Conservation (phyloP, 2,888 invertebrate species). For the Sarcophaga variegata region DNA sequence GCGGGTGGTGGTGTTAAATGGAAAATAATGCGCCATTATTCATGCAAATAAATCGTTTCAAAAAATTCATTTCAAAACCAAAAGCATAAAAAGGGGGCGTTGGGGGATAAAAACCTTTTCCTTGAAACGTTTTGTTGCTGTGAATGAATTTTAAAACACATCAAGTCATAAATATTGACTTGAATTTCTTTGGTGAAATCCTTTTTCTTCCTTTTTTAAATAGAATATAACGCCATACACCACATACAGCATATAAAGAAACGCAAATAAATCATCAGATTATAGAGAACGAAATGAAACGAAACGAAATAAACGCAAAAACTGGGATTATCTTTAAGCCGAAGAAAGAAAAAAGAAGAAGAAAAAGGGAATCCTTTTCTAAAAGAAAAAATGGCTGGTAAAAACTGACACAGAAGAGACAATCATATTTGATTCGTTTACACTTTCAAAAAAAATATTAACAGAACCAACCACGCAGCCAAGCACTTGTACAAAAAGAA, state of each 20-base stretch:
- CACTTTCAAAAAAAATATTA: slow-evolving; percentile 10
- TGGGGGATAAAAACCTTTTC: neutral
- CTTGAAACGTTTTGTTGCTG: neutral
- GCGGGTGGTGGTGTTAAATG: too few relatives aligned
- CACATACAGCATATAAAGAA: too few relatives aligned
- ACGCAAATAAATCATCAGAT: too few relatives aligned
- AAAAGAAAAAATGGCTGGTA: too few relatives aligned
- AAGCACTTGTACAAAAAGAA: neutral
- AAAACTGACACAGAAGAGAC: neutral
- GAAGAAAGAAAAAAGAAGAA: slow-evolving; percentile 1
- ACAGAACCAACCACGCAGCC: neutral
- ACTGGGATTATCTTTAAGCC: neutral
- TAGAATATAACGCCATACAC: neutral
- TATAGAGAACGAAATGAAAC: too few relatives aligned
- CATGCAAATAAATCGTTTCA: neutral
- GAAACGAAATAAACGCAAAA: neutral
- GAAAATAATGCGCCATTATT: too few relatives aligned
- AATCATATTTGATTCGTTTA: slow-evolving; percentile 1
- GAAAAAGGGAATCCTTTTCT: too few relatives aligned
- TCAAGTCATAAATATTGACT: slow-evolving; percentile 55
- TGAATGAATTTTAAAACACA: slow-evolving; percentile 45
- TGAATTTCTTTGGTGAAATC: slow-evolving; percentile 19
- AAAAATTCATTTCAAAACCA: slow-evolving; percentile 23
- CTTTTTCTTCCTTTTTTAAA: neutral
- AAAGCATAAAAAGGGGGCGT: neutral